A percentile compares a stretch with the other conserved stretches of the same genome.
Conservation (phyloP, 2,797 vertebrate genomes). For the Lutjanus campechanus region DNA sequence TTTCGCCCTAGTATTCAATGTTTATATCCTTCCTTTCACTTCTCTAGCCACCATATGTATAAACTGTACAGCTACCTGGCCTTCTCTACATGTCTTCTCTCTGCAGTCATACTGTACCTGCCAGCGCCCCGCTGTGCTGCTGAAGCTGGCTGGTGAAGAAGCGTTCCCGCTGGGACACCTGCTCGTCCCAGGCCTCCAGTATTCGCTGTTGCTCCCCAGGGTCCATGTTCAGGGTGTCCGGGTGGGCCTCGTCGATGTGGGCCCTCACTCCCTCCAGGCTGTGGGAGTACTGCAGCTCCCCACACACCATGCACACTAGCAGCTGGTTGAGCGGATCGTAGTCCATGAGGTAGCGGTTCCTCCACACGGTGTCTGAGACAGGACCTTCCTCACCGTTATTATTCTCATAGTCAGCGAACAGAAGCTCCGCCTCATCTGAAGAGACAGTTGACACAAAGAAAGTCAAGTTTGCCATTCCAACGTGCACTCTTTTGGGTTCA, state of each 20-base stretch:
- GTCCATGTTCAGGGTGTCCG: slow-evolving; percentile 86
- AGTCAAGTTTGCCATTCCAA: accelerated
- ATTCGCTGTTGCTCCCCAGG: slow-evolving; percentile 83
- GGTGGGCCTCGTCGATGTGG: slow-evolving; percentile 91
- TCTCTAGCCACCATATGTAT: not conserved
- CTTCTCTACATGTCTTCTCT: not conserved
- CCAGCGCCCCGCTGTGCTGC: slow-evolving; percentile 69
- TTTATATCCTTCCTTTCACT: not conserved
- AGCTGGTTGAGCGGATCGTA: slow-evolving; percentile 91
- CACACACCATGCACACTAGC: slow-evolving; percentile 94
- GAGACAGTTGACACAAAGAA: not conserved
- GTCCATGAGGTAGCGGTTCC: slow-evolving; percentile 92
- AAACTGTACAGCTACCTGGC: not conserved
- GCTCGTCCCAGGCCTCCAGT: slow-evolving; percentile 90
- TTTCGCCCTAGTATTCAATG: not conserved
- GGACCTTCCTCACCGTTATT: slow-evolving; percentile 56
- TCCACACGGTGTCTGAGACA: slow-evolving; percentile 76
- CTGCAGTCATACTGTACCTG: slow-evolving; percentile 62
- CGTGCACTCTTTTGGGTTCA: not conserved
- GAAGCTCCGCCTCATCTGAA: slow-evolving; percentile 70
- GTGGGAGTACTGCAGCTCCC: slow-evolving; percentile 89
- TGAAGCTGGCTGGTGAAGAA: slow-evolving; percentile 88
- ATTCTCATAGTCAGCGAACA: slow-evolving; percentile 57
- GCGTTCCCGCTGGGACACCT: slow-evolving; percentile 85
- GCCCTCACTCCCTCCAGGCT: slow-evolving; percentile 87